Evolutionary conservation across 2,113 vertebrate species (phyloP), one percentile per base, ranked within the genome.

Genomic region (Myocastor coypus): DNA sequence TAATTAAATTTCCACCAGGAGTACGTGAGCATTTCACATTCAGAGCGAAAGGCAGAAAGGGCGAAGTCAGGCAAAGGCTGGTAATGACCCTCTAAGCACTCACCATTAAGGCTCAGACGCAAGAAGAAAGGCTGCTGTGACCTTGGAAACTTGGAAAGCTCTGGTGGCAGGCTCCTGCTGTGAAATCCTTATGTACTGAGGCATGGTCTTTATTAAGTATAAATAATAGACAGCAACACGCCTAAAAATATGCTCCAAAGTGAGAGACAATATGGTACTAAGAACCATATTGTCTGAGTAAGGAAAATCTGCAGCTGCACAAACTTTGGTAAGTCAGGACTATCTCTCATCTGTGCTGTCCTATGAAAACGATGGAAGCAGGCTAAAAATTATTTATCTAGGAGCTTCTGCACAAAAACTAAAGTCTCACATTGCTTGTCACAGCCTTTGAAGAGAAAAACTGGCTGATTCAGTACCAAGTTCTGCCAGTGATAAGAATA

Each of bases 1-100:
- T 95, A 96, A 97, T 97, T 97, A 98, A 96, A 96, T 97, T 88
- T 93, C 97, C 86, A 96, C 61, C 24, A 57, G 73, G 84, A 66
- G 22, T 55, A 59, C 40, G 91, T 94, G 4, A 82, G 92, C 94
- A n/a, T 97, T 97, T 96, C 83, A 94, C 13, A 84, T 30, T 92
- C 64, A 2, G 61, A 73, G 83, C 19, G 50, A 89, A 78, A 96
- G n/a, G 40, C 20, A 7, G 78, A 92, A 83, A 71, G 94, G 73
- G 57, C 87, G 40, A 46, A 87, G 26, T 80, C 91, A 28, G 83
- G 94, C 42, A 97, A 93, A 85, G 61, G 0, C n/a, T 83, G 77
- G 6, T 66, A 42, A 59, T 82, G 81, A 94, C 42, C 69, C 42
- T 78, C 40, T 14, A 3, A 32, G 61, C 12, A 50, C 10, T 42